Evolutionary conservation across 2,797 vertebrate genomes (phyloP), one percentile per base, ranked within the genome.

Genomic region (Phrynocephalus guinanensis): DNA sequence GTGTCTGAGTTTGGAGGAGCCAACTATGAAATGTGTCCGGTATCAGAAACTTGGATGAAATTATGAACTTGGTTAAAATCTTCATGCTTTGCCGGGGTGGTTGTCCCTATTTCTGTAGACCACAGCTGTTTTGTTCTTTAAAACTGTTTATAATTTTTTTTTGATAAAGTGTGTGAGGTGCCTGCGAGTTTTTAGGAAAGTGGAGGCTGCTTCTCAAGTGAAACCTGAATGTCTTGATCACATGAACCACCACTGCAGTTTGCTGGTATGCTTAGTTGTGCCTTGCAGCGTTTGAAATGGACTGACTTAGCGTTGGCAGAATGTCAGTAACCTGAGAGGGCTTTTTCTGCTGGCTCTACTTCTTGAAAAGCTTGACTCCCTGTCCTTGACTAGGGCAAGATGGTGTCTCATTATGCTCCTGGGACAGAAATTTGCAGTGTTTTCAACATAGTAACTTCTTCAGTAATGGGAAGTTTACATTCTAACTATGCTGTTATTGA

Each of bases 371-470:
- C 44, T 50, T 38, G n/a, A 86, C 68, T 26, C 33, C 10, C 33
- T 84, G 85, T 79, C 82, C 77, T 90, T 87, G 85, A 87, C 48
- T 56, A 76, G 33, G 75, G 60, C 6, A 77, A 87, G n/a, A 67
- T n/a, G n/a, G 70, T 28, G 28, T 90, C 52, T n/a, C 28, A 44
- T 68, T 87, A 63, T 63, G 28, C 38, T 83, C 16, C n/a, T 52
- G 20, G 68, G 6, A 28, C 50, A 28, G 71, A 48, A 38, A 56
- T 68, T 81, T 84, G 60, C 38, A 81, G 30, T 82, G 87, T 70
- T 22, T 15, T 48, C 26, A 60, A 56, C 24, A 56, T 15, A 83
- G 82, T 85, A 82, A n/a, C 22, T 52, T 22, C 10, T 50, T 15
- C 20, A 76, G 63, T 52, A 22, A 38, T 76, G 28, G 13, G 30